Evolutionary conservation across 2,797 vertebrate genomes (phyloP).

Genomic region (Euthynnus affinis): DNA sequence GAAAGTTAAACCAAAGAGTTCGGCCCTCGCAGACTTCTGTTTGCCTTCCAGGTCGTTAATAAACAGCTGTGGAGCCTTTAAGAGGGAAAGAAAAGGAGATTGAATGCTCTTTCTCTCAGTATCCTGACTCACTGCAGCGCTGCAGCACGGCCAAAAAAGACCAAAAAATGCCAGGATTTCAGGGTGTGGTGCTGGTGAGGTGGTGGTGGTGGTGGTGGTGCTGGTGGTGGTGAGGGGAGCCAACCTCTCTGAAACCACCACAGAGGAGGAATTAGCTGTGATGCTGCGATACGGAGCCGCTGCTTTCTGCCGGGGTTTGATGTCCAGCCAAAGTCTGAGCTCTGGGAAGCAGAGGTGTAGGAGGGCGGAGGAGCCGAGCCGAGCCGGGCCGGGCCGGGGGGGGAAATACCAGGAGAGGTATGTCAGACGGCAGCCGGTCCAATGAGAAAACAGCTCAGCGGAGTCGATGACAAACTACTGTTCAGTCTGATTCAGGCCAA

Average conservation of each 20-base stretch:
- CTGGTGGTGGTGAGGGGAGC: background rate
- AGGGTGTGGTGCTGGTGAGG: background rate
- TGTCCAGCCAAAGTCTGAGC: constrained; percentile 13
- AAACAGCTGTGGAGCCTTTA: no score
- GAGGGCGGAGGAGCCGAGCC: constrained; percentile 6
- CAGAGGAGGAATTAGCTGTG: background rate
- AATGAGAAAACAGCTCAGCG: constrained; percentile 35
- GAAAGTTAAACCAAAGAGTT: no score
- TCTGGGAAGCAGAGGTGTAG: background rate
- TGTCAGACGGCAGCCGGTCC: constrained; percentile 51
- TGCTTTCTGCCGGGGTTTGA: constrained; percentile 25
- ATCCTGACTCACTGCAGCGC: background rate
- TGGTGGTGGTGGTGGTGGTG: no score
- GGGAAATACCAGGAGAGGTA: constrained; percentile 64
- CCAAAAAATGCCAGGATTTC: background rate
- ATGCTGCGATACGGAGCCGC: constrained; percentile 19
- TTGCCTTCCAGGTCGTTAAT: background rate
- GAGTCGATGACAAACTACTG: constrained; percentile 19
- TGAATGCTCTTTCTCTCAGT: no score
- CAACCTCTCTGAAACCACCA: constrained; percentile 1
- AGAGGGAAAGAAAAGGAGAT: no score
- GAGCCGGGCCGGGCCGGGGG: background rate
- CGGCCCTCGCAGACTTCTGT: no score
- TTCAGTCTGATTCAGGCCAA: constrained; percentile 9
- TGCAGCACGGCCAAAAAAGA: background rate